These are phyloP conservation scores for Syngnathus acus DNA, from an alignment of 2,797 vertebrate genomes.

Conservation along the genomic window DNA sequence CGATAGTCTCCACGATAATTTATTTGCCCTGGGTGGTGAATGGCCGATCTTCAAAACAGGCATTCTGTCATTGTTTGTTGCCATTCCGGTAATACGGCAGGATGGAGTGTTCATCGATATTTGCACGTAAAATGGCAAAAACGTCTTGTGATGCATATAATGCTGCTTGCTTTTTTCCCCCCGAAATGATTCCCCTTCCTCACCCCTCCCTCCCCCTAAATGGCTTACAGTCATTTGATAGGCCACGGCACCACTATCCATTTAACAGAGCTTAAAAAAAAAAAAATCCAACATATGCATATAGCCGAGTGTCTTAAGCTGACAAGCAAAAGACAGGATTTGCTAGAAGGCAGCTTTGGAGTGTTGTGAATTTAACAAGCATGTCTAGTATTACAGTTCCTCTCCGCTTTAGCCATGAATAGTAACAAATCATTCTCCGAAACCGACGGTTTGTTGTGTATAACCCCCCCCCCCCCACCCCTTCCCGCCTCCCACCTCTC, in stretches of 20 bases:
- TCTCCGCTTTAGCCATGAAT: slow-evolving; percentile 74
- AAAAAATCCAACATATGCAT: slow-evolving; percentile 75
- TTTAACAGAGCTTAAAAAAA: slow-evolving; percentile 79
- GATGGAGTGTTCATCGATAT: slow-evolving; percentile 23
- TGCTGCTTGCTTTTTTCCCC: slow-evolving; percentile 36
- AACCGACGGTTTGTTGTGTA: slow-evolving; percentile 70
- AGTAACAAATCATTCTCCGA: slow-evolving; percentile 75
- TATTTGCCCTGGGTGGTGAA: slow-evolving; percentile 48
- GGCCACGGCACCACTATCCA: slow-evolving; percentile 72
- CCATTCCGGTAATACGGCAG: slow-evolving; percentile 42
- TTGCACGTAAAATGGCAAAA: slow-evolving; percentile 18
- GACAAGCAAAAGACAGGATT: slow-evolving; percentile 71
- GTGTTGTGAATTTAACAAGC: slow-evolving; percentile 79
- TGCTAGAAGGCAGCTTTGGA: slow-evolving; percentile 72
- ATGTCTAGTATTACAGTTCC: slow-evolving; percentile 70
- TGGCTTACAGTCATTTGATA: slow-evolving; percentile 71
- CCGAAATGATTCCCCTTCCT: slow-evolving; percentile 17
- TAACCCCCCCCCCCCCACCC: slow-evolving; percentile 9
- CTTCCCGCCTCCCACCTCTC: slow-evolving; percentile 1
- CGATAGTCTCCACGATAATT: slow-evolving; percentile 57
- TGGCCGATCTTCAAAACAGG: slow-evolving; percentile 57
- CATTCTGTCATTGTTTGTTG: slow-evolving; percentile 69
- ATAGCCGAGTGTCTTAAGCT: slow-evolving; percentile 70
- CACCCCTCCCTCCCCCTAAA: slow-evolving; percentile 32
- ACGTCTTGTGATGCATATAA: slow-evolving; percentile 42